phyloP scores from a whole-genome alignment of 1,140 invertebrate genomes.

The Lepidostoma basale region DNA sequence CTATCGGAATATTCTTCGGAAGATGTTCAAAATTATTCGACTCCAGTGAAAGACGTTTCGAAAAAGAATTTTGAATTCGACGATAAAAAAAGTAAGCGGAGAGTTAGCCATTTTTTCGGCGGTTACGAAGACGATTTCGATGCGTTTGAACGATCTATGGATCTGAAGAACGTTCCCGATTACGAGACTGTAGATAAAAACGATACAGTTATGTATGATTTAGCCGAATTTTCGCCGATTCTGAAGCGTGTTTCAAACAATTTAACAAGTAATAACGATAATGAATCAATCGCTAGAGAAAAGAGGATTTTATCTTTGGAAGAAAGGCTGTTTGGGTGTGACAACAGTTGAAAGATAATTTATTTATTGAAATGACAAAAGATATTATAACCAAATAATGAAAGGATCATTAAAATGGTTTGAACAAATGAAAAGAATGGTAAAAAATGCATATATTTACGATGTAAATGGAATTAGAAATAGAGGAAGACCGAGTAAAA shows the following conservation, averaged over 20 bases:
- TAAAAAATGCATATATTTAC: no score
- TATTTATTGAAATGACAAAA: no score
- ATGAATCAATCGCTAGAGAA: neutral
- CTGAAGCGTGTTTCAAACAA: neutral
- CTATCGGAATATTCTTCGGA: slow-evolving; percentile 32
- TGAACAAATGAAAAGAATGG: no score
- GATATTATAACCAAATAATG: no score
- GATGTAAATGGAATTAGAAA: no score
- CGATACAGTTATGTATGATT: slow-evolving; percentile 1
- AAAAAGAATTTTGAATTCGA: slow-evolving; percentile 24
- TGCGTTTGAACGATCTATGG: slow-evolving; percentile 57
- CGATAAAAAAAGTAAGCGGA: slow-evolving; percentile 29
- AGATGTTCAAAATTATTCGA: slow-evolving; percentile 53
- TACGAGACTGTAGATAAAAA: neutral
- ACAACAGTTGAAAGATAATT: neutral
- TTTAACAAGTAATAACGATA: neutral
- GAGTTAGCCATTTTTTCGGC: slow-evolving; percentile 59
- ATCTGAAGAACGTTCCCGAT: slow-evolving; percentile 48
- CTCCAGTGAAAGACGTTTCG: slow-evolving; percentile 48
- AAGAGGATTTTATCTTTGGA: neutral
- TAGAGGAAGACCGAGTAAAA: no score
- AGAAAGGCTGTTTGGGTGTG: slow-evolving; percentile 7
- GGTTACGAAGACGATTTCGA: slow-evolving; percentile 51
- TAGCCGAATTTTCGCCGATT: slow-evolving; percentile 1
- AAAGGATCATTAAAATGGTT: no score